Evolutionary conservation across 2,888 invertebrate species (phyloP), one percentile per base, ranked within the genome.

Genomic region (Ernsta delagoae): DNA sequence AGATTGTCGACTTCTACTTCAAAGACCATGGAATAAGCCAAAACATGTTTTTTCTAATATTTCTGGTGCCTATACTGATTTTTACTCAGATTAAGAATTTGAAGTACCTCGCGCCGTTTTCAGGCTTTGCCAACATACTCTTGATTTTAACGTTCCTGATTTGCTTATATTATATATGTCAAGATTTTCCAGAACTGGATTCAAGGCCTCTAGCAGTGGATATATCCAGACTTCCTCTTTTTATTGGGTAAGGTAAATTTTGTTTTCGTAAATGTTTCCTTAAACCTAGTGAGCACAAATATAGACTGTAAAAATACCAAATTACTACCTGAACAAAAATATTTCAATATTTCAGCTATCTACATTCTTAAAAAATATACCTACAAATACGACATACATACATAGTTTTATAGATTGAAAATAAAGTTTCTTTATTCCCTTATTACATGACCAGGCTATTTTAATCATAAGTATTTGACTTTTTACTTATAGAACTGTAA

Each of bases 21-120:
- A 59, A 70, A 4, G 75, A 79, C 41, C 82, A 83, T 53, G 74
- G 66, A 0, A 81, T 92, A 48, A 79, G 73, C 24, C 77, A 78
- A n/a, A 79, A 79, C 0, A 82, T 85, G 77, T 94, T 92, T 75
- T 93, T 85, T 74, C 79, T 88, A 0, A 89, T 92, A 77, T 88
- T 92, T 72, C 72, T 91, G 45, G 78, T 88, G 0, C 93, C 93
- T 0, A 83, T 94, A 7, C 77, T 93, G 0, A 39, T 86, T 54
- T 89, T 93, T 73, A 92, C 92, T 0, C 93, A 94, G 76, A 95
- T 98, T 73, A 94, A 97, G 75, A 95, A 97, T 77, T 94, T 99
- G 0, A 97, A 96, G 81, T 96, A 95, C 79, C 89, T 99, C 71
- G 97, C 98, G 1, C 98, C 98, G 0, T 97, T 98, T 83, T 98